Evolutionary conservation across 2,113 vertebrate genomes (phyloP), one percentile per base, ranked within the genome.

Genomic region (Leptodactylus fuscus): DNA sequence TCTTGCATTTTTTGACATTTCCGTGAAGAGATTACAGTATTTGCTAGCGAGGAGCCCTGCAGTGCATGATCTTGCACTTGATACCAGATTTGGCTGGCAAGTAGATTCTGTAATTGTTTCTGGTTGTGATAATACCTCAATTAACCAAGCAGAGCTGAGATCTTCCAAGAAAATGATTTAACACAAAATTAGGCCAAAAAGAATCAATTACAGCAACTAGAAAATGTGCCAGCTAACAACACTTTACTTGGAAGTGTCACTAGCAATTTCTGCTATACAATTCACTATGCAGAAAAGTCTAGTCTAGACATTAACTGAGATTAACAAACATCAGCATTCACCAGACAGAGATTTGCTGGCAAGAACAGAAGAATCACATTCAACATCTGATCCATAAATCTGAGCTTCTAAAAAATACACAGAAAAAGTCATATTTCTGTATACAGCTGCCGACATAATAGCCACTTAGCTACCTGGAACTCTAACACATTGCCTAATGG

Each of bases 121-220:
- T 46, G 24, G 51, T 41, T 44, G 11, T 46, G 82, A 51, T 32
- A 83, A 75, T 48, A 48, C 18, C 10, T n/a, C 55, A 83, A 62
- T 62, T 83, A 60, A 62, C 51, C 51, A 83, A 76, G 29, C 65
- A 38, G 29, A 32, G 82, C 49, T 74, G 44, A 55, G 24, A 58
- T 44, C 2, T 62, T 62, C 70, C 70, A 71, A 75, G 38, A 75
- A 76, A 75, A 83, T 38, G n/a, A 83, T 58, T 83, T 58, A 83
- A 55, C 38, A 48, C 34, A 10, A 36, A 34, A 81, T 51, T n/a
- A 34, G 18, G 41, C 44, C 65, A 58, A 44, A 70, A 81, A 70
- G 44, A 83, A 83, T 83, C 69, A 83, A 83, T 83, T 83, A 83
- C 36, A 46, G 13, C 12, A 32, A 83, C 49, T 60, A 83, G 51